Percentiles rank a stretch among this genome's conserved stretches.
phyloP scores from a whole-genome alignment of 2,113 vertebrate genomes.

The Leuciscus idus region DNA sequence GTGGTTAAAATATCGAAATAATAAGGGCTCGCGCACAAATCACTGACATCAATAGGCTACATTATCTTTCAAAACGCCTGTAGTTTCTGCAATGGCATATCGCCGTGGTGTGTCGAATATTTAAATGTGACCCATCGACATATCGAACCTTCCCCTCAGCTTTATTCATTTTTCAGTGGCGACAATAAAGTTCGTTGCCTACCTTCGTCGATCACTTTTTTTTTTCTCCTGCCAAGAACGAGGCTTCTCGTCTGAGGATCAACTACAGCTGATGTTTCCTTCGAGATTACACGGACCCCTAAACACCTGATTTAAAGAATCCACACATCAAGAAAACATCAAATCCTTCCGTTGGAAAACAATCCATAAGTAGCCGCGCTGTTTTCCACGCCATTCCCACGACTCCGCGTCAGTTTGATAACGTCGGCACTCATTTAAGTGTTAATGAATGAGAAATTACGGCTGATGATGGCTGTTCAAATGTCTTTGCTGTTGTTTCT shows the following conservation, averaged over 20 bases:
- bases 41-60: neutral
- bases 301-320: slow-evolving; percentile 63
- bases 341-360: slow-evolving; percentile 57
- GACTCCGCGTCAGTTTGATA: slow-evolving; percentile 42
- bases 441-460: neutral
- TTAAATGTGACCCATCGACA: slow-evolving; percentile 2
- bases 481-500: slow-evolving; percentile 15
- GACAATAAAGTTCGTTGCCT: slow-evolving; percentile 50
- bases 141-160: neutral
- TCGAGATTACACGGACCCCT: slow-evolving; percentile 66
- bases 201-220: slow-evolving; percentile 56
- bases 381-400: slow-evolving; percentile 63
- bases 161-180: slow-evolving; percentile 36
- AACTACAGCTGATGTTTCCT: slow-evolving; percentile 36
- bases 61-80: neutral
- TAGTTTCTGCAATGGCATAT: neutral
- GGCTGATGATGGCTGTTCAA: neutral
- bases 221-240: slow-evolving; percentile 43
- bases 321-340: slow-evolving; percentile 48
- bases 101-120: neutral
- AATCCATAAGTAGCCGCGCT: slow-evolving; percentile 62
- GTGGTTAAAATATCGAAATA: neutral
- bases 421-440: slow-evolving; percentile 31
- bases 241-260: slow-evolving; percentile 25
- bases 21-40: neutral